phyloP scores from a whole-genome alignment of 2,888 invertebrate genomes.

The Amiota mariae region DNA sequence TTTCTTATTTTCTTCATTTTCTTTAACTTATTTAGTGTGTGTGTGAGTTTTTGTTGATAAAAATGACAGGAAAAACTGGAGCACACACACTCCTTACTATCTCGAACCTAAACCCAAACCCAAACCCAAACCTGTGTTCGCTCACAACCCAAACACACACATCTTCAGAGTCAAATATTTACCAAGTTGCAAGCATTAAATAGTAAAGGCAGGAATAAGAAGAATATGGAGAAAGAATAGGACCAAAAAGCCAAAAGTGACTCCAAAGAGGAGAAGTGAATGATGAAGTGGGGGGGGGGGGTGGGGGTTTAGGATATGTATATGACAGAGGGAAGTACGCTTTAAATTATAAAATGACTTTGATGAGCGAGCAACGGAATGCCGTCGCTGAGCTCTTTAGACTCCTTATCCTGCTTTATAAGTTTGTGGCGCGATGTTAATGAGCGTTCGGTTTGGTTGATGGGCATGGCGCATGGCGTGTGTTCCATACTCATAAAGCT shows the following conservation, averaged over 20 bases:
- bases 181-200: neutral
- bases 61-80: slow-evolving; percentile 52
- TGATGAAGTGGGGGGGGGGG: no score
- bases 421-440: neutral
- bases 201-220: no score
- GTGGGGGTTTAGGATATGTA: no score
- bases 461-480: neutral
- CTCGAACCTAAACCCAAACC: neutral
- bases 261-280: no score
- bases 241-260: no score
- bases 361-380: slow-evolving; percentile 17
- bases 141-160: neutral
- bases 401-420: neutral
- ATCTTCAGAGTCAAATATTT: slow-evolving; percentile 12
- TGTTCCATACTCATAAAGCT: no score
- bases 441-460: slow-evolving; percentile 6
- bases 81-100: slow-evolving; percentile 1
- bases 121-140: no score
- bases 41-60: neutral
- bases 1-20: slow-evolving; percentile 24
- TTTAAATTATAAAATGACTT: slow-evolving; percentile 31
- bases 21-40: neutral
- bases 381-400: neutral
- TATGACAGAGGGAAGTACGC: slow-evolving; percentile 29
- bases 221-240: no score